Percentiles rank a stretch among this genome's conserved stretches.
Conservation (phyloP, 2,113 vertebrate species). For the Paedocypris sp. region DNA sequence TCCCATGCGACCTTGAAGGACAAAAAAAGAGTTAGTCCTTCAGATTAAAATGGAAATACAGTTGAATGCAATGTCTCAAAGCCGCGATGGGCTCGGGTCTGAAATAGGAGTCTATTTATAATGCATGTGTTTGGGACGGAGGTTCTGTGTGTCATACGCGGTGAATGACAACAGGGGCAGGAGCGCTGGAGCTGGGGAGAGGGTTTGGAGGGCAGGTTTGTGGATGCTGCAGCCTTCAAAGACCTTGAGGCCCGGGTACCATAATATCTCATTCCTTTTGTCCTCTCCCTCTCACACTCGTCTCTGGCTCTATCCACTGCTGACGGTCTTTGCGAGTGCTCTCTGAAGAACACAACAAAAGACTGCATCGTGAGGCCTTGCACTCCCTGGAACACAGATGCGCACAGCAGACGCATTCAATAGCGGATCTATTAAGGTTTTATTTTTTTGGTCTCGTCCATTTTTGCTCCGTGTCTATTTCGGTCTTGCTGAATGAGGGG, state of each 20-base stretch:
- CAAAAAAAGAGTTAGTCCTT: neutral
- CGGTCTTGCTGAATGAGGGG: too few relatives aligned
- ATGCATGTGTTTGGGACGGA: conserved; percentile 28
- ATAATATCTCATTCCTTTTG: conserved; percentile 58
- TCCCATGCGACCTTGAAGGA: too few relatives aligned
- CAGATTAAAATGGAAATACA: conserved; percentile 19
- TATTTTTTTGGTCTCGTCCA: too few relatives aligned
- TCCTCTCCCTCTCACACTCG: conserved; percentile 39
- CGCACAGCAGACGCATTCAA: conserved; percentile 1
- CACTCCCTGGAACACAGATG: conserved; percentile 14
- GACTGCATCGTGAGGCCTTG: conserved; percentile 43
- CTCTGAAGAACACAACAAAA: conserved; percentile 44
- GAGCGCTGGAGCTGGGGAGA: conserved; percentile 1
- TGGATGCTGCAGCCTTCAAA: conserved; percentile 39
- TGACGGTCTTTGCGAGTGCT: conserved; percentile 55
- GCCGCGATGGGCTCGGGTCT: neutral
- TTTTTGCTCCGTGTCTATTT: too few relatives aligned
- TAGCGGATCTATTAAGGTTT: too few relatives aligned
- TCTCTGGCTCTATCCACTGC: conserved; percentile 42
- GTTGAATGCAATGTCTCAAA: conserved; percentile 12
- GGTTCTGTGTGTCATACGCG: conserved; percentile 2
- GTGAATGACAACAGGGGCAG: conserved; percentile 28
- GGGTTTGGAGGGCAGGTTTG: conserved; percentile 33
- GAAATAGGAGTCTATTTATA: conserved; percentile 19
- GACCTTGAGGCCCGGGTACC: conserved; percentile 40